These are phyloP conservation scores for Chlamydotis undulata DNA, from an alignment of 2,113 vertebrate species.

Conservation along the genomic window DNA sequence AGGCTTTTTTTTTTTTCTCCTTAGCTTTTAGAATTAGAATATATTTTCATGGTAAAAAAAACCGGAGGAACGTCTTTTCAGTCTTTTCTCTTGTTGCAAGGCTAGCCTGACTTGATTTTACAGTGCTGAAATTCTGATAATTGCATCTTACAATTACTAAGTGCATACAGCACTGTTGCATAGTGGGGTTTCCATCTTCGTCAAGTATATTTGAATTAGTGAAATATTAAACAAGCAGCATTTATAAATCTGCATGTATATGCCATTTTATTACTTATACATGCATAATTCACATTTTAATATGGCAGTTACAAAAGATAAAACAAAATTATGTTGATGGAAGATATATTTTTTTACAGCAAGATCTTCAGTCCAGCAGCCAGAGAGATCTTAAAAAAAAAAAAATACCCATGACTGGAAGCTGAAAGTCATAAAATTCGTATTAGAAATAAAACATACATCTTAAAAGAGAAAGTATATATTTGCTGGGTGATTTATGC, in stretches of 20 bases:
- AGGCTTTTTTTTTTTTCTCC: not conserved
- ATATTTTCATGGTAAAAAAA: not conserved
- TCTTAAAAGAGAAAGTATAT: not conserved
- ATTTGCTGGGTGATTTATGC: not conserved
- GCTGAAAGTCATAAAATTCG: not conserved
- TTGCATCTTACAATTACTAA: not conserved
- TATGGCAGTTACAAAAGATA: not conserved
- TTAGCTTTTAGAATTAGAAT: not conserved
- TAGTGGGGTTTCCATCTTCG: not conserved
- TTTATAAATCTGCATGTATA: not conserved
- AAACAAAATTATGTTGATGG: not conserved
- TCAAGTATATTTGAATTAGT: not conserved
- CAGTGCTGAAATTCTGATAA: not conserved
- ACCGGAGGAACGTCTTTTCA: not conserved
- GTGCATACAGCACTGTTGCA: not conserved
- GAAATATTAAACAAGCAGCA: not conserved
- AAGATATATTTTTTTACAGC: not conserved
- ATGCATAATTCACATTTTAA: not conserved
- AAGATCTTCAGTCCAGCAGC: not conserved
- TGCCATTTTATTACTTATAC: not conserved
- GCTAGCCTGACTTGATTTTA: not conserved
- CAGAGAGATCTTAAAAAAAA: not conserved
- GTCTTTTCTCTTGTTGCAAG: not conserved
- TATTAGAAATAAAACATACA: not conserved
- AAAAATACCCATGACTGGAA: not conserved